Base-by-base conservation (phyloP, 2,113 vertebrate species). In the Urocolius indicus region DNA sequence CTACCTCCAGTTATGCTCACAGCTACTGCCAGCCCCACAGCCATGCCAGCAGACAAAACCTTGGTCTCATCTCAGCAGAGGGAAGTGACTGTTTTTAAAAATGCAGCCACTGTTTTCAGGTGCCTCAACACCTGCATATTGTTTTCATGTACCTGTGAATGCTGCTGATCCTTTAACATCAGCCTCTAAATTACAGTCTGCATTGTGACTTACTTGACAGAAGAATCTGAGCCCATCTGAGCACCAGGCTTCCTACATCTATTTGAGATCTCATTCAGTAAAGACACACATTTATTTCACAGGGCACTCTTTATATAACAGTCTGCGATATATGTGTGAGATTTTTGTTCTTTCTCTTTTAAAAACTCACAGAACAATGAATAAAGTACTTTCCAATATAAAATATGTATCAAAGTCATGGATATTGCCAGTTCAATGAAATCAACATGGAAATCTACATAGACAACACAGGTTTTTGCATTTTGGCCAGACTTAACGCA, bases 11-110 rank as follows among this genome's bases (percentile, higher is more conserved):
- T 22, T n/a, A 14, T 0, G 10, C 49, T 43, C 32, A 26, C 18
- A 30, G 62, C 34, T 51, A 2, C 36, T 18, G 38, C 36, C 48
- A 58, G 43, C 46, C 2, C 0, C 5, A 27, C 24, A 51, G 2
- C 36, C 27, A 41, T 22, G 17, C 0, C 0, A 30, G 13, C 1
- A 2, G 65, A 23, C 11, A 65, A 73, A 69, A 30, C 9, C 6
- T 24, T 11, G 2, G 2, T 16, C 55, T 65, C 4, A 0, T 1
- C 32, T 43, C 66, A 67, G 24, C 32, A 43, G 51, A 6, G 22
- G 11, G 32, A 68, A 65, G 32, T 4, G 20, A 12, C 13, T 75
- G 23, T 5, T 51, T 85, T 93, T 68, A 68, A 92, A 92, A 88
- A 80, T 24, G 20, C 4, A 0, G 69, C 57, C 57, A 16, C 11